Conservation (phyloP, 2,888 invertebrate genomes). For the Himalopsyche tibetana region DNA sequence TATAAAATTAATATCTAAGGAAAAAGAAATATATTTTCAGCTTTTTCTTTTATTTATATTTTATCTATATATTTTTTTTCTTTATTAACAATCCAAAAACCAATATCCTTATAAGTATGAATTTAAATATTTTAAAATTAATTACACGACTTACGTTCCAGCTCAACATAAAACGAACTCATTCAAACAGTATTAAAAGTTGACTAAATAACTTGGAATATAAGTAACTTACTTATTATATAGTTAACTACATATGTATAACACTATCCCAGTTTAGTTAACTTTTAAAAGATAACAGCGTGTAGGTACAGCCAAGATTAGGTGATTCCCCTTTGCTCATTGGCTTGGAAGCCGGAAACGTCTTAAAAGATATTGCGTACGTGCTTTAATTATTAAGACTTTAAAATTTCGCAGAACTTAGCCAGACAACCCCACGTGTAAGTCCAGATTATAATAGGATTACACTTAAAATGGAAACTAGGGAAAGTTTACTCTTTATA, state of each 20-base stretch:
- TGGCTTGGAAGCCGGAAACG: conserved; percentile 14
- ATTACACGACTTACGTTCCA: too few species aligned
- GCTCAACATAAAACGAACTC: too few species aligned
- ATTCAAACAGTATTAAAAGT: background rate
- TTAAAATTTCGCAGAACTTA: background rate
- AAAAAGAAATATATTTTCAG: too few species aligned
- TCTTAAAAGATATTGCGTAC: background rate
- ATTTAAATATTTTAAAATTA: too few species aligned
- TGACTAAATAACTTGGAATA: conserved; percentile 8
- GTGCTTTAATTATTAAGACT: conserved; percentile 31
- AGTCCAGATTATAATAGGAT: background rate
- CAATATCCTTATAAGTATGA: too few species aligned
- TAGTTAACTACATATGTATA: conserved; percentile 41
- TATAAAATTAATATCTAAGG: too few species aligned
- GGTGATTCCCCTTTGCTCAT: conserved; percentile 1
- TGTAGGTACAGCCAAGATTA: background rate
- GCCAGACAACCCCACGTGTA: background rate
- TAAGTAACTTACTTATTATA: conserved; percentile 1
- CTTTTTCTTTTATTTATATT: too few species aligned
- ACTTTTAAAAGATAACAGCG: conserved; percentile 42
- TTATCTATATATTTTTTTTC: too few species aligned
- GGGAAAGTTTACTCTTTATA: background rate
- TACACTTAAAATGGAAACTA: background rate
- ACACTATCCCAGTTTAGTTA: conserved; percentile 48
- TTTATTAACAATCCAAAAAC: too few species aligned